Evolutionary conservation across 2,113 vertebrate genomes (phyloP).

Genomic region (Pachypanchax playfairii): DNA sequence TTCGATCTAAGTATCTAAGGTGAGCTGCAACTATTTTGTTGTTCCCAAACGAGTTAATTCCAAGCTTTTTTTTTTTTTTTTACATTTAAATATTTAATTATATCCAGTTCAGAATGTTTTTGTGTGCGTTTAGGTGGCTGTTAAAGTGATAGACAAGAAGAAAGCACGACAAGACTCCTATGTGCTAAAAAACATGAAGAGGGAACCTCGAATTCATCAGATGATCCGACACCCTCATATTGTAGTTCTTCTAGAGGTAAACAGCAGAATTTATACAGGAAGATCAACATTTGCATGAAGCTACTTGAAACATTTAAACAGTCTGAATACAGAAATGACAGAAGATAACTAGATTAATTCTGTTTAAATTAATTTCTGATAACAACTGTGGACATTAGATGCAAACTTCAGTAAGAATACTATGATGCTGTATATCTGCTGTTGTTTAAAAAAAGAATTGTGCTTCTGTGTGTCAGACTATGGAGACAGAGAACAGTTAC

Average conservation of each 20-base stretch:
- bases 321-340: no score
- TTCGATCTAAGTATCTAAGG: no score
- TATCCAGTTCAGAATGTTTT: no score
- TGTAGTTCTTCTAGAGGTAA: slow-evolving; percentile 79
- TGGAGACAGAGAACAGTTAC: slow-evolving; percentile 88
- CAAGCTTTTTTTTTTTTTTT: no score
- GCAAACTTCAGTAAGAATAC: no score
- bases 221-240: slow-evolving; percentile 85
- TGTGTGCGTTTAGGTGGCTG: slow-evolving; percentile 77
- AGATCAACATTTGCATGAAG: no score
- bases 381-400: no score
- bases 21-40: no score
- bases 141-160: slow-evolving; percentile 90
- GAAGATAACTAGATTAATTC: neutral
- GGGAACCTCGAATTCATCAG: slow-evolving; percentile 84
- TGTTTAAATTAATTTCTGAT: neutral
- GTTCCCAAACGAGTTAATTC: no score
- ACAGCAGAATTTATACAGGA: neutral
- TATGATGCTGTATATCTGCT: neutral
- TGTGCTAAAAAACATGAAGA: slow-evolving; percentile 85
- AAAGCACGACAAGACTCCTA: slow-evolving; percentile 86
- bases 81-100: no score
- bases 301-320: no score
- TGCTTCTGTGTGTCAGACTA: slow-evolving; percentile 71
- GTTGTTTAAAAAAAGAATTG: neutral